Percentiles rank a stretch among this genome's conserved stretches.
These are phyloP conservation scores for crab-eating macaque (Macaca fascicularis) DNA, from an alignment of 2,113 vertebrate species.

Conservation along the genomic window T2T-MFA8v1.1 NC_088381.1:123617001-123617500, in stretches of 20 bases:
- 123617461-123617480: conserved; percentile 40
- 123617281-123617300: neutral
- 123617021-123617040: conserved; percentile 5
- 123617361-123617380: neutral
- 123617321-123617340: neutral
- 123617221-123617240: neutral
- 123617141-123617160: neutral
- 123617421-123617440: conserved; percentile 49
- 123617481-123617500: conserved; percentile 70
- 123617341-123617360: neutral
- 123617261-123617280: neutral
- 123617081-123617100: neutral
- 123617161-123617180: neutral
- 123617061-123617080: neutral
- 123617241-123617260: neutral
- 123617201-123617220: neutral
- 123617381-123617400: conserved; percentile 44
- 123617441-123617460: neutral
- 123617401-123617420: neutral
- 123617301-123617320: neutral
- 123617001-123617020: neutral
- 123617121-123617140: neutral
- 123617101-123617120: neutral
- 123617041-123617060: neutral
- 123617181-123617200: neutral